These are phyloP conservation scores for Drosophila punjabiensis DNA, from an alignment of 1,140 invertebrate species.

Conservation along the genomic window DNA sequence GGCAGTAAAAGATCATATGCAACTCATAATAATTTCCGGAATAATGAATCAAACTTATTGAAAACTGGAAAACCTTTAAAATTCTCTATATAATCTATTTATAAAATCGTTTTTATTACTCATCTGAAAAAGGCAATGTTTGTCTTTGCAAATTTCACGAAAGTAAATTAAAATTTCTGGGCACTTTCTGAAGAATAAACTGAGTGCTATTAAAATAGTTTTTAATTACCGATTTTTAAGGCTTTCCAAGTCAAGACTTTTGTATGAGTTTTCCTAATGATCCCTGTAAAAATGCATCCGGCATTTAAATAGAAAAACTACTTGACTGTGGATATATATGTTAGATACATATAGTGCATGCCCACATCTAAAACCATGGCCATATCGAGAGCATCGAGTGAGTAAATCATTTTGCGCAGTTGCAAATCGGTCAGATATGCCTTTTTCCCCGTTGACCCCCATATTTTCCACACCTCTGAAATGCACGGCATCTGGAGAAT, in stretches of 20 bases:
- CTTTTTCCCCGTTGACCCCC: background rate
- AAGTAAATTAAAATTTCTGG: background rate
- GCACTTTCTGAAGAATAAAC: background rate
- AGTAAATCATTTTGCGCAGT: conserved; percentile 52
- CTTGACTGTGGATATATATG: conserved; percentile 22
- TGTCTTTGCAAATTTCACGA: background rate
- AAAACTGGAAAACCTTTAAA: background rate
- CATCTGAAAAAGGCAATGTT: background rate
- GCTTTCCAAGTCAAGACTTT: background rate
- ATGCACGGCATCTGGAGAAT: conserved; percentile 43
- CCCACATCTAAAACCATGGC: conserved; percentile 22
- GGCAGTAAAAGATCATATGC: background rate
- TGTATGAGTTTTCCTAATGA: background rate
- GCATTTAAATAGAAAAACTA: conserved; percentile 5
- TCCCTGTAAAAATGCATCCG: conserved; percentile 7
- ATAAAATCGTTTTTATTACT: background rate
- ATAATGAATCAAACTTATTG: background rate
- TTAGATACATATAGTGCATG: conserved; percentile 19
- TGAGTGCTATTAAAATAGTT: background rate
- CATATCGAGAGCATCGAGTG: conserved; percentile 40
- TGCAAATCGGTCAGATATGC: conserved; percentile 18
- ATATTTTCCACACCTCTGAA: conserved; percentile 7
- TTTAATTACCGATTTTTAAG: conserved; percentile 1
- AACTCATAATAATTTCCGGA: background rate
- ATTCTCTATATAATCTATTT: background rate